Percentiles rank a stretch among this genome's conserved stretches.
Evolutionary conservation across 2,888 invertebrate genomes (phyloP).

Genomic region (Phengaris arion): DNA sequence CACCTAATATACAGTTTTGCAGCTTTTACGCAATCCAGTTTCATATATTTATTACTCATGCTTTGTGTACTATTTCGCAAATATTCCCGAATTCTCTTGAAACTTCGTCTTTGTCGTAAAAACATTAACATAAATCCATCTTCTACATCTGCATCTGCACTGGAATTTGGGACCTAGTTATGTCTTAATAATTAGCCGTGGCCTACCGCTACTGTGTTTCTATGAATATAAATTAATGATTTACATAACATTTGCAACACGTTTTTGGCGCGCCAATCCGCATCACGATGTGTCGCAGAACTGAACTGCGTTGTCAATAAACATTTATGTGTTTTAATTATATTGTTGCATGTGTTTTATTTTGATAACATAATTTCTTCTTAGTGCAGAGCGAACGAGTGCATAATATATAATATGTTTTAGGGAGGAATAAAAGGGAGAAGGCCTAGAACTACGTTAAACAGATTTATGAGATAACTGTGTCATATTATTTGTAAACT

Average conservation of each 20-base stretch:
- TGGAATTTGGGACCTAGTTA: not conserved
- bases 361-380: not conserved
- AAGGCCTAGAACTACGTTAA: too few species aligned
- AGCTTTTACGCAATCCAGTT: too few species aligned
- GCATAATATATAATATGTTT: too few species aligned
- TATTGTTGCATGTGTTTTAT: not conserved
- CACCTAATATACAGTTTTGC: too few species aligned
- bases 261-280: not conserved
- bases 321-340: not conserved
- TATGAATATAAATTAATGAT: not conserved
- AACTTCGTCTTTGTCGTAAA: not conserved
- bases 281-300: not conserved
- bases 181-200: not conserved
- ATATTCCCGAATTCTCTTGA: not conserved
- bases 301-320: not conserved
- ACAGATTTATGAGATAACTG: too few species aligned
- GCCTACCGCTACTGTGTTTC: not conserved
- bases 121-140: not conserved
- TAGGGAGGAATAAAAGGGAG: too few species aligned
- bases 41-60: too few species aligned
- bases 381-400: too few species aligned
- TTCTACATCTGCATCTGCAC: not conserved
- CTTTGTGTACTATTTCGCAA: too few species aligned
- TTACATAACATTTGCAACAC: slow-evolving; percentile 7
- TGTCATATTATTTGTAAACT: too few species aligned